Evolutionary conservation across 2,888 invertebrate species (phyloP), one percentile per base, ranked within the genome.

Genomic region (Busseola fusca): DNA sequence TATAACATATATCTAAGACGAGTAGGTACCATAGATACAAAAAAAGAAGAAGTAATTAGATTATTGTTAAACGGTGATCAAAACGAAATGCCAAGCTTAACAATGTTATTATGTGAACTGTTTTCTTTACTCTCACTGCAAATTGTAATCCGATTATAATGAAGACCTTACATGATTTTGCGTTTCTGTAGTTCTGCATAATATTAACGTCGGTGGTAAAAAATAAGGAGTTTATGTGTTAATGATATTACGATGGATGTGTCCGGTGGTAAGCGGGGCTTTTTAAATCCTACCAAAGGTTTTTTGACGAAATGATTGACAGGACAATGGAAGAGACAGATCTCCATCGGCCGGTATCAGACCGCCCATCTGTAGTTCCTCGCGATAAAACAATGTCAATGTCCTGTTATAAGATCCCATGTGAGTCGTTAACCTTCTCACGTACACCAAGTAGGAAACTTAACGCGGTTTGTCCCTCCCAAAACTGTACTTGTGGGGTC

Each of bases 311-410:
- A 71, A 78, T 91, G 91, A 91, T 87, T 91, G 91, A 90, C 91
- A 89, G 82, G 69, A 93, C 93, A 93, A 94, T 93, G 81, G 79
- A 72, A 74, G 72, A 86, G 88, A 88, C 83, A 81, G 86, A 86
- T 86, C 74, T 83, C 74, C 76, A 86, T 86, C 76, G 78, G 82
- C 74, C 80, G 72, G 75, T 64, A 86, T 84, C 83, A 76, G 68
- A 82, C 89, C 89, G 87, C 89, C 87, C 82, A 84, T 81, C 74
- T 72, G 76, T 80, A 85, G 81, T 79, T 81, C 74, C 63, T 79
- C 76, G 72, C 75, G 80, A 82, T 82, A 83, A 81, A 77, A 78
- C 84, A 86, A 87, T 84, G 91, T 92, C 92, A 91, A 88, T 89
- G 91, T 85, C 88, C 91, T 90, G 81, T 84, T 86, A 83, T 80